phyloP scores from a whole-genome alignment of 2,888 invertebrate genomes.

The Scaptomyza polygonia region DNA sequence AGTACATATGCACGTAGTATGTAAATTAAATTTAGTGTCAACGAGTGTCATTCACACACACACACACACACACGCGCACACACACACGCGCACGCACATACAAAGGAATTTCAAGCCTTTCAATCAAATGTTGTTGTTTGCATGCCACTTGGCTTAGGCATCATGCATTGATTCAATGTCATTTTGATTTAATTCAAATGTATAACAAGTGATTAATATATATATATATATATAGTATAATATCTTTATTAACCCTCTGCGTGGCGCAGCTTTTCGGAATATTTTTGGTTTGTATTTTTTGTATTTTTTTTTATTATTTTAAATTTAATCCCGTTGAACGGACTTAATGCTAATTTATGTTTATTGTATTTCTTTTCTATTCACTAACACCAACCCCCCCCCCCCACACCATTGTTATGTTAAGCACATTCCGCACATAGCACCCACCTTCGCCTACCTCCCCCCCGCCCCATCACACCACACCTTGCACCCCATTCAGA shows the following conservation, averaged over 20 bases:
- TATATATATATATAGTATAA: conserved; percentile 1
- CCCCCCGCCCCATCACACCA: background rate
- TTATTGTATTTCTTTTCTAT: conserved; percentile 49
- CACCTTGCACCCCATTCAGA: conserved; percentile 9
- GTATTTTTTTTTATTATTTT: background rate
- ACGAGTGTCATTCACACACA: background rate
- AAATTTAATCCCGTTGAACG: conserved; percentile 58
- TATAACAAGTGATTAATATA: conserved; percentile 14
- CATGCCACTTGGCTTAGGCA: conserved; percentile 9
- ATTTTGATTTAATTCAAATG: conserved; percentile 6
- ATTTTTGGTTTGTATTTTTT: conserved; percentile 1
- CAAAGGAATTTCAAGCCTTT: conserved; percentile 2
- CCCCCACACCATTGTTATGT: conserved; percentile 28
- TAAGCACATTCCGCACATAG: conserved; percentile 26
- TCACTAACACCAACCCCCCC: conserved; percentile 21
- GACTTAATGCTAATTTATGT: conserved; percentile 72
- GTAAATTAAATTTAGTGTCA: background rate
- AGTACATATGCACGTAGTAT: background rate
- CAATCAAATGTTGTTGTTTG: conserved; percentile 15
- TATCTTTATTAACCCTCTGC: conserved; percentile 18
- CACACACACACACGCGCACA: background rate
- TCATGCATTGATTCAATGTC: conserved; percentile 13
- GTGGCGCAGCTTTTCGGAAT: conserved; percentile 13
- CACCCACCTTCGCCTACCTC: background rate
- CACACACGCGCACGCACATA: background rate